A percentile compares a stretch with the other conserved stretches of the same genome.
Evolutionary conservation across 2,113 vertebrate genomes (phyloP).

Genomic region (Atherinomorus stipes): DNA sequence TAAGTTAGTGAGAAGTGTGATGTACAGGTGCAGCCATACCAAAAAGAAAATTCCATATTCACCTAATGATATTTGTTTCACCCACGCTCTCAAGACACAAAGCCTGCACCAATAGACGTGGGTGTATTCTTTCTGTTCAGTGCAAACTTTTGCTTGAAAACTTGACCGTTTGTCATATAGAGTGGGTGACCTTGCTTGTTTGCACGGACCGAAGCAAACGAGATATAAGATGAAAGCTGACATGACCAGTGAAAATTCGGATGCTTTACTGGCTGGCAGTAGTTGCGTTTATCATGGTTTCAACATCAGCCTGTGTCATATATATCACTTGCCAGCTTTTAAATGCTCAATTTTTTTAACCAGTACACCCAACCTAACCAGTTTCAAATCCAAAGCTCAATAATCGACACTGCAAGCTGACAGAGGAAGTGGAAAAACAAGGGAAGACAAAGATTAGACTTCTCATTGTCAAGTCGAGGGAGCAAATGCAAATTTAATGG

Average conservation of each 20-base stretch:
- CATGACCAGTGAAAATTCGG: constrained; percentile 1
- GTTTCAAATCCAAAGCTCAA: neutral
- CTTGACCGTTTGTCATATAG: constrained; percentile 1
- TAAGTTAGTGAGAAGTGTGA: neutral
- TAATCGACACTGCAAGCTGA: neutral
- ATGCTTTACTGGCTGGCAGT: neutral
- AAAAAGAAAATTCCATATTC: neutral
- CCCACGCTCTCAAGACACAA: constrained; percentile 7
- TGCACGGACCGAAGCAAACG: neutral
- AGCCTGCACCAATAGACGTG: constrained; percentile 6
- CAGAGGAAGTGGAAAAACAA: constrained; percentile 12
- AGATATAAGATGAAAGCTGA: constrained; percentile 1
- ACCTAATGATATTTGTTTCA: constrained; percentile 9
- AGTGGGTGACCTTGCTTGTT: constrained; percentile 10
- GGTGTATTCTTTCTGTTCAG: constrained; percentile 9
- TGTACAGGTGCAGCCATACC: neutral
- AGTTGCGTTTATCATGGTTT: neutral
- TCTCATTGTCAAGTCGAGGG: constrained; percentile 47
- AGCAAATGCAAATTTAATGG: constrained; percentile 58
- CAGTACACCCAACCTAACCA: constrained; percentile 6
- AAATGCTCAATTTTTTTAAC: neutral
- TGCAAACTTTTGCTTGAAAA: constrained; percentile 30
- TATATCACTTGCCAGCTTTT: neutral
- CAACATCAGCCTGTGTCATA: neutral
- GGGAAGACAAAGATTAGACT: neutral